Evolutionary conservation across 2,888 invertebrate species (phyloP).

Genomic region (Caenorhabditis sp.): DNA sequence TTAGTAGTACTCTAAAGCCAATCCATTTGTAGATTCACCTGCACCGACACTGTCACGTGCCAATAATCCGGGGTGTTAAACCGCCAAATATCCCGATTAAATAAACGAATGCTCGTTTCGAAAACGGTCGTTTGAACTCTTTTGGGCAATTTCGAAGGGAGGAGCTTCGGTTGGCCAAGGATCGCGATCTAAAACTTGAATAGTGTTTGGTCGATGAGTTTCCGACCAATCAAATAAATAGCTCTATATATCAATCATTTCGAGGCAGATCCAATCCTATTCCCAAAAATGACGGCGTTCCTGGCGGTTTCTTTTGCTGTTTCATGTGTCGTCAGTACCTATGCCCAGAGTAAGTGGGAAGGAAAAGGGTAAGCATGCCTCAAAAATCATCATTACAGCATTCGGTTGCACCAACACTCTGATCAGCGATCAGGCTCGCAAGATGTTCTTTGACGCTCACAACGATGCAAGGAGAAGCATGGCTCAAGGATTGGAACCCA

Average conservation of each 20-base stretch:
- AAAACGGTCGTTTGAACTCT: conserved; percentile 42
- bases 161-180: conserved; percentile 13
- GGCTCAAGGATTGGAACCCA: conserved; percentile 60
- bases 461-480: conserved; percentile 54
- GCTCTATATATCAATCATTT: conserved; percentile 25
- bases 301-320: conserved; percentile 32
- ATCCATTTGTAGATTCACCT: conserved; percentile 26
- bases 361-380: neutral
- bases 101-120: conserved; percentile 23
- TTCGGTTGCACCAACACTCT: conserved; percentile 59
- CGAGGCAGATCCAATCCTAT: conserved; percentile 4
- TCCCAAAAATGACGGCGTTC: conserved; percentile 30
- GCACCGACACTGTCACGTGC: conserved; percentile 28
- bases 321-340: conserved; percentile 20
- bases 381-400: conserved; percentile 33
- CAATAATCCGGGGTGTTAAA: conserved; percentile 16
- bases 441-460: conserved; percentile 53
- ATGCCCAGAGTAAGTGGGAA: conserved; percentile 42
- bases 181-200: conserved; percentile 50
- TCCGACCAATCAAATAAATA: conserved; percentile 27
- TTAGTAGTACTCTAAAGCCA: neutral
- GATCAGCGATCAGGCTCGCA: conserved; percentile 48
- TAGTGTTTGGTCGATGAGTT: conserved; percentile 44
- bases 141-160: no score
- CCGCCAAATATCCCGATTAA: conserved; percentile 45